Percentiles rank a stretch among this genome's conserved stretches.
Evolutionary conservation across 2,113 vertebrate species (phyloP).

Genomic region (Arothron firmamentum): DNA sequence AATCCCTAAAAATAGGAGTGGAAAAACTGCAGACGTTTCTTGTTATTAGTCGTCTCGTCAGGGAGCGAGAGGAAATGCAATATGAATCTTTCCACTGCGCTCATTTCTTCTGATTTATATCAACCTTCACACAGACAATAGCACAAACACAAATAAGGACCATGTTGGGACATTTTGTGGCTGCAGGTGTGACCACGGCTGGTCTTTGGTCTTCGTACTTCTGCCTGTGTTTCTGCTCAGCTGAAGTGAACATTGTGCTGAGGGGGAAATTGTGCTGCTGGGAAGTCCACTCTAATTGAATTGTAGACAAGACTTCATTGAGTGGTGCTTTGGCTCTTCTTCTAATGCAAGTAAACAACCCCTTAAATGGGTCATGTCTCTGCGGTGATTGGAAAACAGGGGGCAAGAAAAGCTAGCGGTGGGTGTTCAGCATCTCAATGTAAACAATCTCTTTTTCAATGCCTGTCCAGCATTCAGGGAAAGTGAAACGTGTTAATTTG

Average conservation of each 20-base stretch:
- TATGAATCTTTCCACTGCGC: not conserved
- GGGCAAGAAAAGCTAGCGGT: conserved; percentile 61
- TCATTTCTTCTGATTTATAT: not conserved
- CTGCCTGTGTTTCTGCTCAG: conserved; percentile 12
- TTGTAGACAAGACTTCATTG: conserved; percentile 83
- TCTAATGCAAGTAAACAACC: conserved; percentile 80
- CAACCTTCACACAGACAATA: not conserved
- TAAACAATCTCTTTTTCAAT: conserved; percentile 72
- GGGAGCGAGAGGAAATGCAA: conserved; percentile 62
- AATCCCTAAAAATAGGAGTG: conserved; percentile 51
- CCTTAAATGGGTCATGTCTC: conserved; percentile 79
- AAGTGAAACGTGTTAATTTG: conserved; percentile 74
- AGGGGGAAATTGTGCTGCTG: conserved; percentile 60
- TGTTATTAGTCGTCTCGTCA: conserved; percentile 63
- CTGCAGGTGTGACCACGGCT: conserved; percentile 26
- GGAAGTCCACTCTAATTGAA: conserved; percentile 78
- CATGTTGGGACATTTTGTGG: conserved; percentile 2
- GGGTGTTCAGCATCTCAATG: conserved; percentile 71
- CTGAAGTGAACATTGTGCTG: conserved; percentile 47
- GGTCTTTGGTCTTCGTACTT: conserved; percentile 18
- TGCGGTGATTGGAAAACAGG: conserved; percentile 65
- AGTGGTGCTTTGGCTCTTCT: conserved; percentile 73
- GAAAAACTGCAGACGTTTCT: conserved; percentile 57
- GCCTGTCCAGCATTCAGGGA: conserved; percentile 71
- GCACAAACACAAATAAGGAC: not conserved